Conservation (phyloP, 1,140 invertebrate species). For the Chironomus tepperi region DNA sequence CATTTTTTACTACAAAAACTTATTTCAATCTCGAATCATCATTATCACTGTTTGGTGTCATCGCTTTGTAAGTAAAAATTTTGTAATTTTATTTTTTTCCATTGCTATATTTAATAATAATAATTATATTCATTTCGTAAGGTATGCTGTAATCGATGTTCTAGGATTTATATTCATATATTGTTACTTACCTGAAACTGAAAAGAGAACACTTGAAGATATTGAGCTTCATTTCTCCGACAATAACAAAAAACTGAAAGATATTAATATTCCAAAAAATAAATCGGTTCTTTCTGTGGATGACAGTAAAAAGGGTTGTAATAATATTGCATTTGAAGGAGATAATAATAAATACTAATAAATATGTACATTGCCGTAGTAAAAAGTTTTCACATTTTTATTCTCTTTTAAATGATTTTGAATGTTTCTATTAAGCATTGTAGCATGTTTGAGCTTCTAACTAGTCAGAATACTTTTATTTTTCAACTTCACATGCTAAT, state of each 20-base stretch:
- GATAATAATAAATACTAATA: not conserved
- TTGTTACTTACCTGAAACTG: conserved; percentile 69
- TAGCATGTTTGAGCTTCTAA: not conserved
- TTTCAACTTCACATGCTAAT: too few species aligned
- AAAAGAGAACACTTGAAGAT: conserved; percentile 63
- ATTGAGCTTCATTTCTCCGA: conserved; percentile 54
- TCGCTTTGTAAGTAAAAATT: conserved; percentile 52
- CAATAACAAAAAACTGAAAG: conserved; percentile 27
- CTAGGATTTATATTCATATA: conserved; percentile 45
- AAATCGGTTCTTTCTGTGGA: not conserved
- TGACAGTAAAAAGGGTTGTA: not conserved
- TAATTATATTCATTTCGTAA: too few species aligned
- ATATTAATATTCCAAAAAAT: conserved; percentile 24
- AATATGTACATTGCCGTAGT: not conserved
- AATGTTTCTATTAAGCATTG: not conserved
- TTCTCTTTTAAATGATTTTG: not conserved
- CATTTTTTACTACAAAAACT: conserved; percentile 53
- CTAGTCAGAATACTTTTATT: too few species aligned
- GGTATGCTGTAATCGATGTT: not conserved
- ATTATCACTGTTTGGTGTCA: conserved; percentile 47
- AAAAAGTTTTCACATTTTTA: not conserved
- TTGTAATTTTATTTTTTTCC: too few species aligned
- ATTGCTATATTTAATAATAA: too few species aligned
- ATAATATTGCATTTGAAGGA: not conserved
- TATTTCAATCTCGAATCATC: conserved; percentile 45